Conservation (phyloP, 1,140 invertebrate species). For the Pentalonia nigronervosa region DNA sequence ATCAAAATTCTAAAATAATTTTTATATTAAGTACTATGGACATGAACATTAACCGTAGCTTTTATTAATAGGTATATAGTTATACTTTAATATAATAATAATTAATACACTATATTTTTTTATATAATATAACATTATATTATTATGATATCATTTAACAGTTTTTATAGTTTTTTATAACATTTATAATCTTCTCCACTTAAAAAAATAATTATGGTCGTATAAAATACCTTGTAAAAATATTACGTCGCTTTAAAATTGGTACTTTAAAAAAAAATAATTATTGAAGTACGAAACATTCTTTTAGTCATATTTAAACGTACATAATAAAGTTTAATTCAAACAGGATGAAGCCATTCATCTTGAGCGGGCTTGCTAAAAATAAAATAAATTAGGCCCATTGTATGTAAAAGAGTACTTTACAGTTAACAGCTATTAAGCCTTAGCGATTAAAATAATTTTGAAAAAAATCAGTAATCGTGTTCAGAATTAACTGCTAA, state of each 20-base stretch:
- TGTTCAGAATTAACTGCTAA: conserved; percentile 5
- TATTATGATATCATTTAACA: background rate
- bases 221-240: background rate
- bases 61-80: no score
- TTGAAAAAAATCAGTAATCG: conserved; percentile 32
- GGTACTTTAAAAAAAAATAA: background rate
- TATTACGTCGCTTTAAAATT: background rate
- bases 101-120: background rate
- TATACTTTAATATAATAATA: no score
- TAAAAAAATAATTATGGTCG: background rate
- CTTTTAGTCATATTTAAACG: background rate
- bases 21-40: background rate
- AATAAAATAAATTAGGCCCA: background rate
- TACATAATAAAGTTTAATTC: background rate
- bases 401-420: conserved; percentile 41
- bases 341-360: conserved; percentile 27
- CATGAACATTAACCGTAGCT: background rate
- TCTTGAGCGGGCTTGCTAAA: background rate
- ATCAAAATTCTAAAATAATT: background rate
- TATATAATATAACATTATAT: background rate
- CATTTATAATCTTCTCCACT: background rate
- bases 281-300: background rate
- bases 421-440: conserved; percentile 36
- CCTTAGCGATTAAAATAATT: conserved; percentile 6
- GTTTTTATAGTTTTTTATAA: background rate